Percentiles rank a stretch among this genome's conserved stretches.
These are phyloP conservation scores for Scaptomyza caliginosa DNA, from an alignment of 2,888 invertebrate genomes.

Conservation along the genomic window DNA sequence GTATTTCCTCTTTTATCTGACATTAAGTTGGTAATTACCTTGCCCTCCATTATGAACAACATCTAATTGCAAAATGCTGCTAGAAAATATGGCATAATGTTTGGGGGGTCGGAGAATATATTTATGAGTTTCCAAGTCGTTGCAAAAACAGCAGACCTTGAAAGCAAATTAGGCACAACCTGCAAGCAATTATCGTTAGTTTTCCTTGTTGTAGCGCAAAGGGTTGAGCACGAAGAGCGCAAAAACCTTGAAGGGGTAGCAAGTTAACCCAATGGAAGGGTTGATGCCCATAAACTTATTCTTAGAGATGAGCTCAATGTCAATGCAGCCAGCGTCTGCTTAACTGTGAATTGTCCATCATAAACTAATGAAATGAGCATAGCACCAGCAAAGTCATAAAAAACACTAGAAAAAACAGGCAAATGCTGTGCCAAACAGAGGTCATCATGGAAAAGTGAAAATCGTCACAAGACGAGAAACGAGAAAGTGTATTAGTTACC, in stretches of 20 bases:
- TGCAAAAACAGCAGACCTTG: constrained; percentile 71
- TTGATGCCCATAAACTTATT: constrained; percentile 20
- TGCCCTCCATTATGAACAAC: constrained; percentile 71
- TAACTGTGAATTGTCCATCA: constrained; percentile 51
- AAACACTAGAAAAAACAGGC: constrained; percentile 21
- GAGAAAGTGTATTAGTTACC: constrained; percentile 4
- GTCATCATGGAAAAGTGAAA: constrained; percentile 42
- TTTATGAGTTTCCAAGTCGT: constrained; percentile 66
- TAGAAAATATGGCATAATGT: constrained; percentile 52
- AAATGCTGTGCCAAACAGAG: not conserved
- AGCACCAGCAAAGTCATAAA: constrained; percentile 47
- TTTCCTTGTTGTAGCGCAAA: constrained; percentile 58
- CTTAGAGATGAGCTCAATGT: constrained; percentile 60
- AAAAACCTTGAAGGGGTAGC: not conserved
- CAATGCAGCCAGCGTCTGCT: constrained; percentile 38
- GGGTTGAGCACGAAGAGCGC: constrained; percentile 49
- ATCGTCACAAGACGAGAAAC: constrained; percentile 1
- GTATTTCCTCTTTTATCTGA: too few relatives aligned
- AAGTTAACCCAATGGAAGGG: constrained; percentile 31
- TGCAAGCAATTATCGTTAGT: constrained; percentile 79
- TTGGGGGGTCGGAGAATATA: constrained; percentile 40
- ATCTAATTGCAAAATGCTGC: constrained; percentile 55
- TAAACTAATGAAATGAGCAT: constrained; percentile 67
- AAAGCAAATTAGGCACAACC: constrained; percentile 74
- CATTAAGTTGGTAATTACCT: too few relatives aligned